Conservation (phyloP, 2,888 invertebrate species). For the Harpalus rubripes region DNA sequence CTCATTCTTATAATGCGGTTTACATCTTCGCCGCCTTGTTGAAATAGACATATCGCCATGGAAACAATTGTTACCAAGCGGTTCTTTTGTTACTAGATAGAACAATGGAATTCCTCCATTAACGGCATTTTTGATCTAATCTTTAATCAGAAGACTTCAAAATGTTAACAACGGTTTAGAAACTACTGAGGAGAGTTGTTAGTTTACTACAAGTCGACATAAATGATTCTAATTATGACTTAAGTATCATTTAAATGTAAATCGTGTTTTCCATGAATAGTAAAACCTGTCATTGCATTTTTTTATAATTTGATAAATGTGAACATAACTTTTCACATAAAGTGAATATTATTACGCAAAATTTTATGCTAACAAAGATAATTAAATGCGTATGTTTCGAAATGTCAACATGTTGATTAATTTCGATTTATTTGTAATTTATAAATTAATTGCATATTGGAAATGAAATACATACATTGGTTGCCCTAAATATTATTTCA, state of each 20-base stretch:
- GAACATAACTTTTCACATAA: background rate
- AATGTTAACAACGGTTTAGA: background rate
- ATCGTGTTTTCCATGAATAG: background rate
- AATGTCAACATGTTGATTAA: constrained; percentile 39
- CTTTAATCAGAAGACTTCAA: background rate
- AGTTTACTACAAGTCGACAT: background rate
- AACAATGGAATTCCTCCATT: constrained; percentile 64
- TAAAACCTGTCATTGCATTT: background rate
- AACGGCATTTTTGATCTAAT: constrained; percentile 51
- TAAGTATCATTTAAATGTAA: constrained; percentile 25
- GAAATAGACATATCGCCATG: constrained; percentile 44
- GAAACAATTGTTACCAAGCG: constrained; percentile 59
- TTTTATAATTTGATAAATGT: constrained; percentile 16
- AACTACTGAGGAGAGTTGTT: background rate
- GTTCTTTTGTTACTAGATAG: constrained; percentile 58
- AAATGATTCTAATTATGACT: background rate
- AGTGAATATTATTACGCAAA: constrained; percentile 8
- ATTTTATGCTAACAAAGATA: background rate
- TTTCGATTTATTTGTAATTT: constrained; percentile 17
- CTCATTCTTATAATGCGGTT: constrained; percentile 21
- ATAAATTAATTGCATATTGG: constrained; percentile 1
- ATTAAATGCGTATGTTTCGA: constrained; percentile 19
- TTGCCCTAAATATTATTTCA: background rate
- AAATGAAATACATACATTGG: background rate
- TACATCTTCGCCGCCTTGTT: constrained; percentile 37